Conservation (phyloP, 1,140 invertebrate species). For the Microplitis mediator region DNA sequence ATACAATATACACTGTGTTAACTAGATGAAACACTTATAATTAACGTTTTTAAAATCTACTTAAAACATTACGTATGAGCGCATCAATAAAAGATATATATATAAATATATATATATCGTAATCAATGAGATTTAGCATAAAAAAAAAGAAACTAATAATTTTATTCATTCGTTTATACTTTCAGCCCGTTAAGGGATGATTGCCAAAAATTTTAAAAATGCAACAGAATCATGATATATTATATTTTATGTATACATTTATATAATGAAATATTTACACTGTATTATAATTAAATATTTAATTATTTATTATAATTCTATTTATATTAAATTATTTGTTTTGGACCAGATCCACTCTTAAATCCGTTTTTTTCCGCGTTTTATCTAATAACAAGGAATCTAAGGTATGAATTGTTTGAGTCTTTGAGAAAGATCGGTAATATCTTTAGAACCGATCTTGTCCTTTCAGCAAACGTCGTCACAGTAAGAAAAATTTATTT, state of each 20-base stretch:
- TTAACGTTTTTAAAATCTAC: slow-evolving; percentile 47
- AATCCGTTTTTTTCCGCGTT: neutral
- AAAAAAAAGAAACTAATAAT: neutral
- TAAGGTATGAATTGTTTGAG: neutral
- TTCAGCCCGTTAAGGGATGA: neutral
- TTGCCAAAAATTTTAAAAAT: neutral
- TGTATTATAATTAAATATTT: neutral
- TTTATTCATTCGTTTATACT: neutral
- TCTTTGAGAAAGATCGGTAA: neutral
- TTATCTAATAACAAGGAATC: neutral
- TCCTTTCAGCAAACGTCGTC: neutral
- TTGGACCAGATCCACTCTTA: no score
- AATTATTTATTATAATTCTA: no score
- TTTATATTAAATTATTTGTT: no score
- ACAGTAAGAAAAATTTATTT: neutral
- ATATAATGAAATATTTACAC: no score
- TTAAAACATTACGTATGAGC: slow-evolving; percentile 39
- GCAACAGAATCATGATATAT: neutral
- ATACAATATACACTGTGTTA: slow-evolving; percentile 56
- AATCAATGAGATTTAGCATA: neutral
- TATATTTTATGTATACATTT: neutral
- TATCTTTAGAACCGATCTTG: neutral
- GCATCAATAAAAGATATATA: slow-evolving; percentile 24
- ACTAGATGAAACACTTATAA: slow-evolving; percentile 55
- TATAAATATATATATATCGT: slow-evolving; percentile 9